phyloP scores from a whole-genome alignment of 37 sponge, comb jelly and placozoan species.

The Halichondria panicea region DNA sequence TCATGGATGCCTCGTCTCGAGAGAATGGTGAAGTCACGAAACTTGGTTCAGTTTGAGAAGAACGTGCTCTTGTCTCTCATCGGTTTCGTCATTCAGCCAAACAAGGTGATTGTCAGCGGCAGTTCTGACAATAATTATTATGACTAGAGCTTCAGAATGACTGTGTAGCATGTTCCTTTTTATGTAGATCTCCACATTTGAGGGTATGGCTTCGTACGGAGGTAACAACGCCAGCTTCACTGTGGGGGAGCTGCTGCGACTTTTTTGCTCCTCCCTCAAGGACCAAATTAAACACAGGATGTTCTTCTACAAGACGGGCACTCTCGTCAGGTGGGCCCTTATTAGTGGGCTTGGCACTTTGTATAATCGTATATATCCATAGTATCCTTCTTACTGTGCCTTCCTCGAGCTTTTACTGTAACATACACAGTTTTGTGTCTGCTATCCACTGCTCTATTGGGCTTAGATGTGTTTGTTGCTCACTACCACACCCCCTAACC shows the following conservation, averaged over 20 bases:
- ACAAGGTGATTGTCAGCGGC: slow-evolving; percentile 67
- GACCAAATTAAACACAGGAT: slow-evolving; percentile 78
- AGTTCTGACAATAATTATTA: background rate
- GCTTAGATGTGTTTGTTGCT: no score
- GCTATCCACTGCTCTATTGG: no score
- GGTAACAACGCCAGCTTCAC: slow-evolving; percentile 33
- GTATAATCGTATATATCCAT: no score
- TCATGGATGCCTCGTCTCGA: slow-evolving; percentile 79
- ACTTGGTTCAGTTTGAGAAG: slow-evolving; percentile 73
- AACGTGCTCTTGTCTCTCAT: slow-evolving; percentile 73
- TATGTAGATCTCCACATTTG: slow-evolving; percentile 30
- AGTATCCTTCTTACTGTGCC: no score
- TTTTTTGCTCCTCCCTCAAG: slow-evolving; percentile 60
- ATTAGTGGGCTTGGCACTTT: no score
- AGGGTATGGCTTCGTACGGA: slow-evolving; percentile 15
- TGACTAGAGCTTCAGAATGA: background rate
- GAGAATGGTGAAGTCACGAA: slow-evolving; percentile 68
- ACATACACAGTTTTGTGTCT: no score
- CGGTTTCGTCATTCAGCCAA: slow-evolving; percentile 76
- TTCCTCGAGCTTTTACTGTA: no score
- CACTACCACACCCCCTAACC: no score
- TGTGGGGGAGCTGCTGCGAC: slow-evolving; percentile 69
- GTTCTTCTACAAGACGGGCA: slow-evolving; percentile 79
- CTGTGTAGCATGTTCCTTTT: background rate
- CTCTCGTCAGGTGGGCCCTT: slow-evolving; percentile 37